phyloP scores from a whole-genome alignment of 2,888 invertebrate species.

The Chydorus sphaericus region DNA sequence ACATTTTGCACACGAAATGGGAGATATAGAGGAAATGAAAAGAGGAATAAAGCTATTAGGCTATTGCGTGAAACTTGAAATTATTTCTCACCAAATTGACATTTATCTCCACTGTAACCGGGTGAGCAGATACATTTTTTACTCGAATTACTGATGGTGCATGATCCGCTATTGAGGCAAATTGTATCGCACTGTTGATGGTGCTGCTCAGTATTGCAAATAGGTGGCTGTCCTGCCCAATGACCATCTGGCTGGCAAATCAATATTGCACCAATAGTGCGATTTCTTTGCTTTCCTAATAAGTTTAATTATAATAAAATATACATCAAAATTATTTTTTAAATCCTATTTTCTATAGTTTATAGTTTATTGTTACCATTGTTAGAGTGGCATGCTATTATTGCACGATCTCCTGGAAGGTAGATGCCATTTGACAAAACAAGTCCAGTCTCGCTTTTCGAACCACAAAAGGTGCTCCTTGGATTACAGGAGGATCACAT shows the following conservation, averaged over 20 bases:
- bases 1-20: background rate
- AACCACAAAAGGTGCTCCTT: background rate
- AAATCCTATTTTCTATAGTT: too few species aligned
- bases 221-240: slow-evolving; percentile 11
- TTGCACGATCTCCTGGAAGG: slow-evolving; percentile 7
- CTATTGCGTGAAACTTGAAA: background rate
- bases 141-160: background rate
- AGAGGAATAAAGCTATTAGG: too few species aligned
- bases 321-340: too few species aligned
- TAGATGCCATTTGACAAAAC: background rate
- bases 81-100: slow-evolving; percentile 11
- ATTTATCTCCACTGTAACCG: slow-evolving; percentile 15
- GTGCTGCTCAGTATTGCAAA: too few species aligned
- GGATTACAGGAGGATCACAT: slow-evolving; percentile 1
- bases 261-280: background rate
- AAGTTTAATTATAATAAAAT: too few species aligned
- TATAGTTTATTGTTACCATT: too few species aligned
- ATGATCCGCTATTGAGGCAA: slow-evolving; percentile 15
- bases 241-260: slow-evolving; percentile 12
- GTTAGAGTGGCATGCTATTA: slow-evolving; percentile 22
- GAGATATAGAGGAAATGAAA: background rate
- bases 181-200: slow-evolving; percentile 8
- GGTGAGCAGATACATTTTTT: slow-evolving; percentile 13
- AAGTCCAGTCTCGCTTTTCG: background rate
- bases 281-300: background rate